Evolutionary conservation across 2,797 vertebrate species (phyloP), one percentile per base, ranked within the genome.

Genomic region (Pagetopsis macropterus): DNA sequence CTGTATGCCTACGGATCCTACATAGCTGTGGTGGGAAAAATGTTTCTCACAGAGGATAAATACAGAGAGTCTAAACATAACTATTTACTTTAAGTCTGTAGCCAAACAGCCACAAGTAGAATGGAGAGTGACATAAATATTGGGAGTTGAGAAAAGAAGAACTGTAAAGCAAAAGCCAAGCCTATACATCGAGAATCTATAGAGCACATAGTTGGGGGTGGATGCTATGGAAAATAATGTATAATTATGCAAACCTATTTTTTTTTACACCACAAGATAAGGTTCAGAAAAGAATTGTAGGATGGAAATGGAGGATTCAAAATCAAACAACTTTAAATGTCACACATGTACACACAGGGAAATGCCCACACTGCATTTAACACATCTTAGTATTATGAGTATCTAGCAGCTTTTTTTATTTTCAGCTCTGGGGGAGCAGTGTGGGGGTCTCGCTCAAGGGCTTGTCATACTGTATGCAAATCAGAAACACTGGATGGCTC

Each of bases 21-120:
- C 49, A 73, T 15, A 46, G 63, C 52, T 13, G 31, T 43, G 37
- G 50, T 45, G 23, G 40, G 41, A 46, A 56, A 64, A 57, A 54
- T 5, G 12, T 49, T 65, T 33, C 23, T 43, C 2, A 50, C 33
- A 55, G 41, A 48, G 14, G 31, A 70, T 44, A 59, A 74, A 67
- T 70, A 14, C 52, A 67, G 41, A 31, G 7, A 5, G 23, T 16
- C 1, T 21, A 27, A 3, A 40, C 1, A 71, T 69, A 48, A 70
- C 40, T 41, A 33, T 44, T 43, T 51, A 51, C 21, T 27, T 27
- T 15, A 67, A 58, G 8, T 56, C 40, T 50, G n/a, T 23, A 23
- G 33, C 2, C 49, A 46, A 40, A 2, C 33, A 62, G 59, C 43
- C 17, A 58, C 14, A 49, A 37, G 46, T 55, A 46, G 59, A 17